These are phyloP conservation scores for Leptopilina drosophilae DNA, from an alignment of 2,888 invertebrate genomes.

Conservation along the genomic window DNA sequence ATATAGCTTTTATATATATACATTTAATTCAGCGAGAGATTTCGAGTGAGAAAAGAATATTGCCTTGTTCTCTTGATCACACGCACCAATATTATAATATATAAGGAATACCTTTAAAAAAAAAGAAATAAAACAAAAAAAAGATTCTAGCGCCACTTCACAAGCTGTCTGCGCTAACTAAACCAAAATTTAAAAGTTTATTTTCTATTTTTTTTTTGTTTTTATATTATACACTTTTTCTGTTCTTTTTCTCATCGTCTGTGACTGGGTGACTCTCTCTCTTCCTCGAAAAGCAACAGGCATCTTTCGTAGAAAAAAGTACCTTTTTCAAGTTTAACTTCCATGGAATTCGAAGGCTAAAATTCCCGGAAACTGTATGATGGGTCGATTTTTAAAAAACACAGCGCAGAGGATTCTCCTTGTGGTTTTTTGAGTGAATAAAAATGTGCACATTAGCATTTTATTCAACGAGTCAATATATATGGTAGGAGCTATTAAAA, in stretches of 20 bases:
- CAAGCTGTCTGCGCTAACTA: conserved; percentile 36
- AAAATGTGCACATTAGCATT: conserved; percentile 32
- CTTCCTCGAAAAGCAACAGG: conserved; percentile 31
- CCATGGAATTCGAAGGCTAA: conserved; percentile 33
- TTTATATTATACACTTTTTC: too few species aligned
- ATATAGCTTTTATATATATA: too few species aligned
- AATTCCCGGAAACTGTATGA: conserved; percentile 38
- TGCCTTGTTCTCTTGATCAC: conserved; percentile 27
- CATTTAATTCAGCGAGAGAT: conserved; percentile 26
- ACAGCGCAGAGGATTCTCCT: conserved; percentile 15
- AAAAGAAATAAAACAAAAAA: conserved; percentile 21
- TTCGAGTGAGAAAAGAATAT: conserved; percentile 26
- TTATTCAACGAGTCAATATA: conserved; percentile 2
- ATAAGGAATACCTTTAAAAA: conserved; percentile 40
- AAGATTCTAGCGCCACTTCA: conserved; percentile 58
- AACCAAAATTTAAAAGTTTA: conserved; percentile 7
- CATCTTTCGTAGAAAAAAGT: conserved; percentile 38
- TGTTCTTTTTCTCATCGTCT: conserved; percentile 35
- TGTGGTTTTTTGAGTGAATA: conserved; percentile 12
- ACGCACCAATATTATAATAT: conserved; percentile 45
- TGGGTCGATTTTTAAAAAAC: conserved; percentile 21
- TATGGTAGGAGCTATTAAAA: conserved; percentile 9
- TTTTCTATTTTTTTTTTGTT: conserved; percentile 1
- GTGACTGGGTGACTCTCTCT: conserved; percentile 4
- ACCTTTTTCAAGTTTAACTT: conserved; percentile 21